Percentiles rank a stretch among this genome's conserved stretches.
Conservation (phyloP, 2,888 invertebrate species). For the Odontocolon sp. region DNA sequence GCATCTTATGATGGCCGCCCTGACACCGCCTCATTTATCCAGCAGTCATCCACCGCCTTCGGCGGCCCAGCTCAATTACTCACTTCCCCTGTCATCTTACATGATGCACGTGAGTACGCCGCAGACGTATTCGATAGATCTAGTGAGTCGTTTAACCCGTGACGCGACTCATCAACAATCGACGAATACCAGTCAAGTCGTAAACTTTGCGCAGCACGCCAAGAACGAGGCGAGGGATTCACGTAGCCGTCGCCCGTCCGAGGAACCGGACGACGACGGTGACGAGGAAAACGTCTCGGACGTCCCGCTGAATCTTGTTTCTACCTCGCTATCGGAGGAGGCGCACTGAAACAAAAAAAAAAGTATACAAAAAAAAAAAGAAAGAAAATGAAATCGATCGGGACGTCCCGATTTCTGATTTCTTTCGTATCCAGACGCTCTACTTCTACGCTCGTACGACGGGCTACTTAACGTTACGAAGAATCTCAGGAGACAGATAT, state of each 20-base stretch:
- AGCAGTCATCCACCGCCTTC: slow-evolving; percentile 70
- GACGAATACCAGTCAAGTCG: slow-evolving; percentile 58
- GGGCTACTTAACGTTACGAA: slow-evolving; percentile 19
- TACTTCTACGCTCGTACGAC: background rate
- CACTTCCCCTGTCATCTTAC: slow-evolving; percentile 75
- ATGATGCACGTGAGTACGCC: slow-evolving; percentile 78
- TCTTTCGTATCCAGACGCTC: background rate
- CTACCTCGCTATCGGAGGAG: slow-evolving; percentile 86
- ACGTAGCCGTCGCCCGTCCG: slow-evolving; percentile 67
- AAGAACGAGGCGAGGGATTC: slow-evolving; percentile 75
- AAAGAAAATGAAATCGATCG: background rate
- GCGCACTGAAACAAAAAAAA: slow-evolving; percentile 81
- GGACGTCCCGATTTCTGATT: background rate
- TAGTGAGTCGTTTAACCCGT: slow-evolving; percentile 62
- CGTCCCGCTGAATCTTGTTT: slow-evolving; percentile 87
- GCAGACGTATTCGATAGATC: slow-evolving; percentile 66
- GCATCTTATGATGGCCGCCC: slow-evolving; percentile 86
- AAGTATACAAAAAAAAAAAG: background rate
- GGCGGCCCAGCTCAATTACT: slow-evolving; percentile 74
- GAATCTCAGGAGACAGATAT: slow-evolving; percentile 28
- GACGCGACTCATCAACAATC: slow-evolving; percentile 36
- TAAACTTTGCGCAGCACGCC: slow-evolving; percentile 72
- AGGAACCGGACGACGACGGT: slow-evolving; percentile 78
- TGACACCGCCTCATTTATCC: slow-evolving; percentile 81
- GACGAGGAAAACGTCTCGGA: slow-evolving; percentile 83